Conservation (phyloP, 2,113 vertebrate species). For the Galemys pyrenaicus region DNA sequence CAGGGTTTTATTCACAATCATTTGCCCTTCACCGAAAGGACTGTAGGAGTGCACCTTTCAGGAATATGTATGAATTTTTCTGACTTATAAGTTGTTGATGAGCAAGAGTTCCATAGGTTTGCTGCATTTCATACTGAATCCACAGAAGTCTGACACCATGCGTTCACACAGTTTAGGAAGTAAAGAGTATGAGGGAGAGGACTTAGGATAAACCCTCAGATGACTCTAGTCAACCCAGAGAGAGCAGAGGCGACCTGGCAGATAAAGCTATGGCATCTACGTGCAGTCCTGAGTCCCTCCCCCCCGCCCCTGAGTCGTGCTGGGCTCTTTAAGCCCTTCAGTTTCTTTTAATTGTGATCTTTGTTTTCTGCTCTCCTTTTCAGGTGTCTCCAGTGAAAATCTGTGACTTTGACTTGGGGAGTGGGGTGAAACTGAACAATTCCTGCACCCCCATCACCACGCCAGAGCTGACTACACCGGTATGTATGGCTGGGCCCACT, state of each 20-base stretch:
- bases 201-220: background rate
- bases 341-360: background rate
- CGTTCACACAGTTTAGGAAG: background rate
- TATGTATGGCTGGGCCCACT: constrained; percentile 77
- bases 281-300: background rate
- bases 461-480: constrained; percentile 96
- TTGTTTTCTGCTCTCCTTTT: constrained; percentile 32
- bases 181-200: background rate
- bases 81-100: background rate
- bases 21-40: background rate
- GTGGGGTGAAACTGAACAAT: constrained; percentile 96
- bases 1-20: background rate
- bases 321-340: background rate
- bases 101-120: background rate
- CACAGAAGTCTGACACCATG: background rate
- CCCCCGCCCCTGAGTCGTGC: background rate
- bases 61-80: background rate
- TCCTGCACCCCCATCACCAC: constrained; percentile 96
- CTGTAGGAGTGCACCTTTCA: background rate
- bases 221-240: background rate
- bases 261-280: background rate
- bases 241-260: background rate
- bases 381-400: constrained; percentile 98
- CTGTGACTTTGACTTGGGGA: constrained; percentile 98
- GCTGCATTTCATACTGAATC: background rate